Conservation (phyloP, 2,888 invertebrate genomes). For the Oasisia sp. region DNA sequence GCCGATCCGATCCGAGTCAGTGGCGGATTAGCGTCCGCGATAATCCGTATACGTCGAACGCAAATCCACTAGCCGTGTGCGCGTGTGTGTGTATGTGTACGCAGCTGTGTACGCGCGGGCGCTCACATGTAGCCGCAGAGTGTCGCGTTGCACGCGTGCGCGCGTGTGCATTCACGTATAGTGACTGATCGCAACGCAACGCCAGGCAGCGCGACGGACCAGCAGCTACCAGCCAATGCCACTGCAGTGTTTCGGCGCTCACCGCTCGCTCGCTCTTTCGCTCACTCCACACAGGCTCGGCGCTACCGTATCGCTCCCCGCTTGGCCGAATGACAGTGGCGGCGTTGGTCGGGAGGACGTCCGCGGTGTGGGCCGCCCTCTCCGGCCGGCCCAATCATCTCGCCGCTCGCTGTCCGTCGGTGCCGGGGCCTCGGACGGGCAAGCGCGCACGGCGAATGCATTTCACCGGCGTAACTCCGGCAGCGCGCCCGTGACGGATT, state of each 20-base stretch:
- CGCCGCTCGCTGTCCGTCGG: background rate
- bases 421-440: background rate
- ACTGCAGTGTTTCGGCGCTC: background rate
- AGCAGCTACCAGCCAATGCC: background rate
- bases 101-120: background rate
- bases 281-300: background rate
- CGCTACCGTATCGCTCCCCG: background rate
- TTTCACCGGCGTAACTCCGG: background rate
- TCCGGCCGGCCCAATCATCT: constrained; percentile 4
- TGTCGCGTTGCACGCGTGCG: background rate
- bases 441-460: background rate
- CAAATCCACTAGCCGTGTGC: background rate
- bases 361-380: background rate
- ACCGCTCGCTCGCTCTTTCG: background rate
- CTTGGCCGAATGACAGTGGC: background rate
- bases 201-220: background rate
- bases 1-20: background rate
- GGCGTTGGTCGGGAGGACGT: background rate
- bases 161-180: background rate
- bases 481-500: background rate
- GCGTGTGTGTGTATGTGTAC: no score
- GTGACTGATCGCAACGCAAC: constrained; percentile 6
- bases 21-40: background rate
- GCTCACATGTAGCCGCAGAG: background rate
- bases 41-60: background rate